A percentile compares a stretch with the other conserved stretches of the same genome.
phyloP scores from a whole-genome alignment of 2,797 vertebrate species.

The Pseudochirops cupreus region DNA sequence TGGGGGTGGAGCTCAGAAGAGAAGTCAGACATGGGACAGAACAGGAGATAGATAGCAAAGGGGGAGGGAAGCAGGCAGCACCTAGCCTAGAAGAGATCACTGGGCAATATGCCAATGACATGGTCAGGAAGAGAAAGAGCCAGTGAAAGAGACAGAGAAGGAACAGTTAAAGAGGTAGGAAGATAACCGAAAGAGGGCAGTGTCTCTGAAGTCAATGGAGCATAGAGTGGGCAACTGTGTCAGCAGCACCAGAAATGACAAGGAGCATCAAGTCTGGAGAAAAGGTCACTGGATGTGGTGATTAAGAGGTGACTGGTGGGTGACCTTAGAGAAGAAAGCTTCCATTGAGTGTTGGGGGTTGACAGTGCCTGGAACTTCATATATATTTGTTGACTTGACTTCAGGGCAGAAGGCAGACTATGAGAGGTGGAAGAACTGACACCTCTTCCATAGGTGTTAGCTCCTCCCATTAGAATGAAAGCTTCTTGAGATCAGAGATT shows the following conservation, averaged over 20 bases:
- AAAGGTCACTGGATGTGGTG: background rate
- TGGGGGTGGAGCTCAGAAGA: background rate
- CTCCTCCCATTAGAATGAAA: background rate
- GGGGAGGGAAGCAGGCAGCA: background rate
- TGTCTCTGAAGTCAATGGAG: background rate
- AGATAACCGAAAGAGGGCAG: background rate
- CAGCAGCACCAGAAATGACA: background rate
- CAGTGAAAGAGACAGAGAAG: background rate
- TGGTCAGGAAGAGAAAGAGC: background rate
- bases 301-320: background rate
- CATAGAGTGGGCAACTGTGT: background rate
- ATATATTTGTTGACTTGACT: background rate
- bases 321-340: background rate
- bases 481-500: background rate
- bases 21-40: background rate
- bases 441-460: background rate
- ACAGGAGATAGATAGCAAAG: background rate
- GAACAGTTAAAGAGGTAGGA: background rate
- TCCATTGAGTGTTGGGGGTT: background rate
- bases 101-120: background rate
- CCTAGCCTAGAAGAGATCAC: background rate
- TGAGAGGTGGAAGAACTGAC: too few relatives aligned
- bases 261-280: background rate
- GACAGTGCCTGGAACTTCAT: background rate
- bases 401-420: background rate